Conservation (phyloP, 2,888 invertebrate genomes). For the Pseudolycoriella hygida region DNA sequence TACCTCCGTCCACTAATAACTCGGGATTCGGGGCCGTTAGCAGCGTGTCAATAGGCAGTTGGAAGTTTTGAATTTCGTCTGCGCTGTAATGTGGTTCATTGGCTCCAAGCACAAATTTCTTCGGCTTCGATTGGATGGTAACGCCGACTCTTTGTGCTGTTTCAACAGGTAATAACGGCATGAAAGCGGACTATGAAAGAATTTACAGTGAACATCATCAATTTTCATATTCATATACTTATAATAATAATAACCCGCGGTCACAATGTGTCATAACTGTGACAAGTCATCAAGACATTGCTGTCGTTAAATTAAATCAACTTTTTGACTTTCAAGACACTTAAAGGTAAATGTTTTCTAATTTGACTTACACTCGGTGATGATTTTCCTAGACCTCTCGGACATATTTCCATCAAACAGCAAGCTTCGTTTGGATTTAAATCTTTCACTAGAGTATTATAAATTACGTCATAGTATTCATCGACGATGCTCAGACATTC, state of each 20-base stretch:
- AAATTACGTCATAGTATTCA: constrained; percentile 58
- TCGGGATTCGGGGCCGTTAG: constrained; percentile 25
- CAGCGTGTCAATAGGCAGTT: constrained; percentile 33
- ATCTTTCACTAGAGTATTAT: constrained; percentile 46
- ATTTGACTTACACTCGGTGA: too few species aligned
- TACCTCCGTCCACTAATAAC: constrained; percentile 26
- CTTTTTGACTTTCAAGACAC: too few species aligned
- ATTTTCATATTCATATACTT: too few species aligned
- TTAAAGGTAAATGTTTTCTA: constrained; percentile 12
- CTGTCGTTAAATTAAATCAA: too few species aligned
- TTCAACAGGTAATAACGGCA: constrained; percentile 39
- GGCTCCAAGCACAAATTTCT: constrained; percentile 13
- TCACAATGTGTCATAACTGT: too few species aligned
- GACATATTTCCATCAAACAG: constrained; percentile 36
- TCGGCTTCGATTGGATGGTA: constrained; percentile 14
- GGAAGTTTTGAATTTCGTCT: constrained; percentile 23
- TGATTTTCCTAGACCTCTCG: constrained; percentile 15
- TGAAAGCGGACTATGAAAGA: constrained; percentile 29
- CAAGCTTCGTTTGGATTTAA: constrained; percentile 55
- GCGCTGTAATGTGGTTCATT: constrained; percentile 22
- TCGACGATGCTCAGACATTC: constrained; percentile 64
- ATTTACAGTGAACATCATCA: too few species aligned
- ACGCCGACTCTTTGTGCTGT: constrained; percentile 28
- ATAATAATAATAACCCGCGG: background rate
- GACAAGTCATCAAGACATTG: too few species aligned